phyloP scores from a whole-genome alignment of 1,140 invertebrate species.

The Zaprionus vittiger region DNA sequence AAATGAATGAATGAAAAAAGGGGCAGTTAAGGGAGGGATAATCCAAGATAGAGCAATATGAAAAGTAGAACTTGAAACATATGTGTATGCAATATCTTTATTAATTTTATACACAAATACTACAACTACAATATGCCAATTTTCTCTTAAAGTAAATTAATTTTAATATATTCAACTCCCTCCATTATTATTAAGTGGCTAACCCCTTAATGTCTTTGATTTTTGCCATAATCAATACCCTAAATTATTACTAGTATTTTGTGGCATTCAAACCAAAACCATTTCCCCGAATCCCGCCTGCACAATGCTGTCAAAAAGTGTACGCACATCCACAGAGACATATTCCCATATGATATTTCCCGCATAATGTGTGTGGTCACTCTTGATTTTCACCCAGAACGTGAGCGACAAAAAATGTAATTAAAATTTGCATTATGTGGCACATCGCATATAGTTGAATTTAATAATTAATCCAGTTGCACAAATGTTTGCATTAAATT shows the following conservation, averaged over 20 bases:
- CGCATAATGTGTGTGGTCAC: not conserved
- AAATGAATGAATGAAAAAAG: too few relatives aligned
- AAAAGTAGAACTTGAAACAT: too few relatives aligned
- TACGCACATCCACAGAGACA: not conserved
- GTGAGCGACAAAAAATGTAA: constrained; percentile 54
- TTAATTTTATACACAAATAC: too few relatives aligned
- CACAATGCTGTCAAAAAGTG: constrained; percentile 13
- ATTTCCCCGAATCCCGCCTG: not conserved
- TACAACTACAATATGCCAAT: too few relatives aligned
- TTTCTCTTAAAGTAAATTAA: not conserved
- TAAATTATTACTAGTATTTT: not conserved
- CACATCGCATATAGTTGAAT: constrained; percentile 8
- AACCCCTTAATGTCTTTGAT: not conserved
- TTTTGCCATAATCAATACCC: not conserved
- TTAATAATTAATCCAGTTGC: constrained; percentile 67
- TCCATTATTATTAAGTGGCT: not conserved
- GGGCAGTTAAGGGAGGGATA: too few relatives aligned
- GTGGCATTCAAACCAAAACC: not conserved
- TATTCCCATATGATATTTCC: not conserved
- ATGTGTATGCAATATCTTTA: too few relatives aligned
- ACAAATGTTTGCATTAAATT: constrained; percentile 74
- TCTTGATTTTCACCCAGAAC: not conserved
- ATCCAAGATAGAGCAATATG: too few relatives aligned
- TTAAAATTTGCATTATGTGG: constrained; percentile 48
- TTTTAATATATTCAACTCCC: not conserved